phyloP scores from a whole-genome alignment of 2,113 vertebrate genomes.

The Seriola quinqueradiata region DNA sequence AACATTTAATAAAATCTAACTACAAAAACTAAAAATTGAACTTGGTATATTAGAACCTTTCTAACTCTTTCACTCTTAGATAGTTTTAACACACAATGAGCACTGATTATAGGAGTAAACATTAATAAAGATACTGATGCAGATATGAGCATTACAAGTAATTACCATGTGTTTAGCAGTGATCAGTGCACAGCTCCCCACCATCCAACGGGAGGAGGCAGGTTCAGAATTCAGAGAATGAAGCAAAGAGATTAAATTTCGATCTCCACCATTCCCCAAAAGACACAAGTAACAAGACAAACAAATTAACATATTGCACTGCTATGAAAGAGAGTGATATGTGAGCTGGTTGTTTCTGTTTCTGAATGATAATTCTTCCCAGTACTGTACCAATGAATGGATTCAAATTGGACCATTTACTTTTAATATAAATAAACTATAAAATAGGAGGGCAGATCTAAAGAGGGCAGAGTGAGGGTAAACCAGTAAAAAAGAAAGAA shows the following conservation, averaged over 20 bases:
- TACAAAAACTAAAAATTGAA: too few relatives aligned
- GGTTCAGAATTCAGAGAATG: background rate
- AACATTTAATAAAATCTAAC: too few relatives aligned
- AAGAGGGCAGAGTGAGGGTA: background rate
- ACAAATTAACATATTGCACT: slow-evolving; percentile 18
- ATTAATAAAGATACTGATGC: background rate
- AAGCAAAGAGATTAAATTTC: slow-evolving; percentile 28
- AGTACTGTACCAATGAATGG: background rate
- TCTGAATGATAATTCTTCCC: too few relatives aligned
- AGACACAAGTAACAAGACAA: slow-evolving; percentile 29
- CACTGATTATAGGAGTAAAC: background rate
- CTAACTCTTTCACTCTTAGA: too few relatives aligned
- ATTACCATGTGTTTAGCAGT: background rate
- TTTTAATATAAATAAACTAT: too few relatives aligned
- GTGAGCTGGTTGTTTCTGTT: background rate
- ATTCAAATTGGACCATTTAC: background rate
- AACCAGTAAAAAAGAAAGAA: background rate
- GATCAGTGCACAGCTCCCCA: slow-evolving; percentile 3
- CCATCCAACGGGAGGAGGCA: background rate
- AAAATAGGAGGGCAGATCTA: background rate
- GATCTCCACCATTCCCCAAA: slow-evolving; percentile 21
- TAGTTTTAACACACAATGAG: too few relatives aligned
- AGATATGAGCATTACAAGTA: background rate
- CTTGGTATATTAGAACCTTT: too few relatives aligned
- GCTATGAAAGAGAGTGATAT: background rate